Base-by-base conservation (phyloP, 1,140 invertebrate species). In the Lordiphosa clarofinis region DNA sequence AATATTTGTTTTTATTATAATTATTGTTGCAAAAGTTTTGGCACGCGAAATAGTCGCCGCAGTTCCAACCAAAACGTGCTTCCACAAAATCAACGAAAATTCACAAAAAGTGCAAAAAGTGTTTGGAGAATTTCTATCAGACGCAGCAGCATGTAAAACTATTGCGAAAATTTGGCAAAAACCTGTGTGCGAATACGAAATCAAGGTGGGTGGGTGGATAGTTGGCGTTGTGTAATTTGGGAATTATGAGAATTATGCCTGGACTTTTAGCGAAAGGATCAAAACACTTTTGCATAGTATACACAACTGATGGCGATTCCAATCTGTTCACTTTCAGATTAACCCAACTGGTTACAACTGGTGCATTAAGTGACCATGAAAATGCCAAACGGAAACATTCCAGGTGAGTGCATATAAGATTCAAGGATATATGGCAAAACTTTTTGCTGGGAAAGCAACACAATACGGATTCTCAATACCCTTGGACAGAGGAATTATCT, bases 81-180 rank as follows among this genome's bases (percentile, higher is more conserved):
- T 15, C 35, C 21, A 35, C 24, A 56, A 33, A 49, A 64, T 52
- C 54, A 63, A 59, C 48, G 56, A 72, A 70, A 75, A 73, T 75
- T 75, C 73, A 75, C 60, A 75, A 75, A 73, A 75, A 75, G 69
- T 75, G 69, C 42, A 73, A 72, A 69, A 72, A 72, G 59, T 75
- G 65, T 75, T 53, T 58, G 56, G 69, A 69, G 58, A 75, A 73
- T 52, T 75, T 72, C 39, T 64, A 69, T 42, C 64, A 75, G 57
- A 64, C 60, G 40, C 69, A 73, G 58, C 64, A 72, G 44, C 73
- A 75, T 75, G 73, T 75, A 69, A 75, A 75, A 60, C 54, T 73
- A 42, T 69, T 75, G 53, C 70, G 59, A 52, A 75, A 75, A 75
- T 69, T 72, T 63, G 68, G 59, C 69, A 75, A 75, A 75, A 75